Evolutionary conservation across 2,797 vertebrate species (phyloP).

Genomic region (Heterohyrax brucei): DNA sequence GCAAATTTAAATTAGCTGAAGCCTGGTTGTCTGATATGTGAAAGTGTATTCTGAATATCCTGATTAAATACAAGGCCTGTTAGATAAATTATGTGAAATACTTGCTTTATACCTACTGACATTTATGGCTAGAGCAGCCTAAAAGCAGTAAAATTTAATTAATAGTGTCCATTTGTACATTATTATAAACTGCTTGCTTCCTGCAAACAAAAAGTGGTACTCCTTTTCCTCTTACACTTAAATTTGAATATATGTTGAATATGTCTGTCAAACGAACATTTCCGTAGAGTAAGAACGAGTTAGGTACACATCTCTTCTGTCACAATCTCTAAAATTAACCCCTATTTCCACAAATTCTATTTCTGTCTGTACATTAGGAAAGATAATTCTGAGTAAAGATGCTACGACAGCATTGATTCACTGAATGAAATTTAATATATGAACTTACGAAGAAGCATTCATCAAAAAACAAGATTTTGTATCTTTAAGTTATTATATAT

Average conservation of each 20-base stretch:
- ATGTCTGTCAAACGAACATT: conserved; percentile 51
- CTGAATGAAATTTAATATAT: conserved; percentile 6
- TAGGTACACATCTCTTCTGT: neutral
- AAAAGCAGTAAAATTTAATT: conserved; percentile 69
- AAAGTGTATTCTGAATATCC: conserved; percentile 79
- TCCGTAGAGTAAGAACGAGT: conserved; percentile 44
- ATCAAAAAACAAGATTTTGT: conserved; percentile 54
- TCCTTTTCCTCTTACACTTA: conserved; percentile 66
- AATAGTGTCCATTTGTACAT: conserved; percentile 67
- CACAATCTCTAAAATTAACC: neutral
- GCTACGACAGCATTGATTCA: conserved; percentile 34
- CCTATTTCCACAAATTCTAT: neutral
- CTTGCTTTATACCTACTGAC: conserved; percentile 73
- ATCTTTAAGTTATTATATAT: conserved; percentile 36
- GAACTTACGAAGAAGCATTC: conserved; percentile 57
- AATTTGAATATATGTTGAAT: conserved; percentile 55
- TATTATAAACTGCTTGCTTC: conserved; percentile 65
- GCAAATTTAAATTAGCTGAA: conserved; percentile 69
- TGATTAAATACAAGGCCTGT: conserved; percentile 84
- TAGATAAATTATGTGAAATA: conserved; percentile 80
- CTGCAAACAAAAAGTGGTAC: conserved; percentile 35
- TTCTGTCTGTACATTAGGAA: conserved; percentile 43
- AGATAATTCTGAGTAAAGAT: conserved; percentile 45
- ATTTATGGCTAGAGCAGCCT: conserved; percentile 71
- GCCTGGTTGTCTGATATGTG: conserved; percentile 80